These are phyloP conservation scores for Morone saxatilis DNA, from an alignment of 2,113 vertebrate genomes.

Conservation along the genomic window DNA sequence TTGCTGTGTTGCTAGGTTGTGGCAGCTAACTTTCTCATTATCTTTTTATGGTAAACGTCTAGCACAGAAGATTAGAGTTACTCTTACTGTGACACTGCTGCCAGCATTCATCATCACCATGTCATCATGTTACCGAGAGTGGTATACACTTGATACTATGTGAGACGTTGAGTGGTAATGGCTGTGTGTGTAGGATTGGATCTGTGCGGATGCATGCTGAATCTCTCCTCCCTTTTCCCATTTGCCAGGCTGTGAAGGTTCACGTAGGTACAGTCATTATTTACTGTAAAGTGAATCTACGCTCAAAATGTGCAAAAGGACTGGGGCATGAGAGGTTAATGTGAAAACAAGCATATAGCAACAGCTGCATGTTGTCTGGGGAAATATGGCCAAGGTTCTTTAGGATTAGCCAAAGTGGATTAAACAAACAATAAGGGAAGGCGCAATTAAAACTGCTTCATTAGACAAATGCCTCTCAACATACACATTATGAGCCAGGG, in stretches of 20 bases:
- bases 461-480: slow-evolving; percentile 68
- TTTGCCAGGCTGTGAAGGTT: slow-evolving; percentile 14
- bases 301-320: neutral
- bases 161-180: slow-evolving; percentile 18
- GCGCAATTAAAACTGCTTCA: slow-evolving; percentile 74
- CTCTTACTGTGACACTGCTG: slow-evolving; percentile 54
- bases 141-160: slow-evolving; percentile 30
- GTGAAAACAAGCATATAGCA: slow-evolving; percentile 33
- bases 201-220: slow-evolving; percentile 18
- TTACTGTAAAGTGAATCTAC: neutral
- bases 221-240: neutral
- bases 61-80: slow-evolving; percentile 28
- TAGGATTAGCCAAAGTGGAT: slow-evolving; percentile 74
- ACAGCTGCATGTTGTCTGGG: slow-evolving; percentile 58
- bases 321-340: slow-evolving; percentile 40
- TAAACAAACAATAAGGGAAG: slow-evolving; percentile 72
- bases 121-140: slow-evolving; percentile 28
- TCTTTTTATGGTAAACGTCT: slow-evolving; percentile 40
- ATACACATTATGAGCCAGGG: slow-evolving; percentile 58
- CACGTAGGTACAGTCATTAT: slow-evolving; percentile 1
- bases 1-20: neutral
- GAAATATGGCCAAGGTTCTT: slow-evolving; percentile 72
- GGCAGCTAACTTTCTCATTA: slow-evolving; percentile 37
- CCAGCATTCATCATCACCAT: slow-evolving; percentile 41
- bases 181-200: neutral